Conservation (phyloP, 2,797 vertebrate genomes). For the Sarcophilus harrisii region DNA sequence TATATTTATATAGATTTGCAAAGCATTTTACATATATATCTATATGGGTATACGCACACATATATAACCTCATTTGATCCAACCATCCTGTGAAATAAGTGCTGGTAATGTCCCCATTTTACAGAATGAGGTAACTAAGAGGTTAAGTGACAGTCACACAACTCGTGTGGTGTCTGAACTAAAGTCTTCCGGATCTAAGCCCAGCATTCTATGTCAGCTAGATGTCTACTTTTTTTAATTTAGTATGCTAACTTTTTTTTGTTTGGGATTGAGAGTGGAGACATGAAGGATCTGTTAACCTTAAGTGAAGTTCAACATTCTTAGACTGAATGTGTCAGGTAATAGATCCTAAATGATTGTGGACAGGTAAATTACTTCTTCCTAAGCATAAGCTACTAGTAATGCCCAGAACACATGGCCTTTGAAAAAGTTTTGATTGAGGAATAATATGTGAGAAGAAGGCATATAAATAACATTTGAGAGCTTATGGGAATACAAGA, state of each 20-base stretch:
- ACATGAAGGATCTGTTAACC: not conserved
- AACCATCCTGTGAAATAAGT: not conserved
- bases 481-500: not conserved
- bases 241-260: not conserved
- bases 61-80: not conserved
- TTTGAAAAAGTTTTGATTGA: not conserved
- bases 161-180: not conserved
- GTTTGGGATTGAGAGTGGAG: not conserved
- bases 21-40: not conserved
- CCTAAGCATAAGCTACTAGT: not conserved
- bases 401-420: not conserved
- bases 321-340: not conserved
- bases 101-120: not conserved
- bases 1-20: not conserved
- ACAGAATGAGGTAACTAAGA: not conserved
- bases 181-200: not conserved
- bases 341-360: not conserved
- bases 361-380: not conserved
- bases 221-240: not conserved
- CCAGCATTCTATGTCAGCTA: not conserved
- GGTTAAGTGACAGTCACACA: not conserved
- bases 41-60: too few relatives aligned
- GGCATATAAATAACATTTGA: not conserved
- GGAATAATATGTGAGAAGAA: not conserved
- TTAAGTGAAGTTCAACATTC: not conserved